Base-by-base conservation (phyloP, 1,140 invertebrate genomes). In the Drosophila auraria region DNA sequence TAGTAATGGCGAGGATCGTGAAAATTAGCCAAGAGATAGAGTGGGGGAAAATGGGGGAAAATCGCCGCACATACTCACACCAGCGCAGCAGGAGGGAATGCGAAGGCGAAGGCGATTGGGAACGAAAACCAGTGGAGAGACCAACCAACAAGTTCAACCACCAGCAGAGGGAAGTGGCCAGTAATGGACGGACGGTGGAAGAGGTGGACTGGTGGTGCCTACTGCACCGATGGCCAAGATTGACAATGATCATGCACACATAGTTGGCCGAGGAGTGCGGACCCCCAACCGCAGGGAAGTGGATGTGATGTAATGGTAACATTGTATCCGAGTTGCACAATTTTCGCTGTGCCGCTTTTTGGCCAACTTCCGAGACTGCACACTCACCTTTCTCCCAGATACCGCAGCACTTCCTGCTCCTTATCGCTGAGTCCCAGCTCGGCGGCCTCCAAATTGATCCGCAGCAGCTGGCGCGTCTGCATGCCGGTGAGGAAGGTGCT, bases 401-500 rank as follows among this genome's bases (percentile, higher is more conserved):
- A 94, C 47, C 93, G 73, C 15, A 96, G 91, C 11, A 96, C 80
- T 81, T 93, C 78, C 82, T 94, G 93, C 93, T 97, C 96, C 68
- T 94, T 93, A 2, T 94, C 93, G 5, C 83, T 95, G 25, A 97
- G 93, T 2, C 96, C 96, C 57, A 95, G 92, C 8, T 93, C 92
- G 11, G 94, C 72, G 2, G 95, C 94, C 44, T 95, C 93, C 36
- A 97, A 74, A 87, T 96, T 97, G 23, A 93, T 94, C 4, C 94
- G 68, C n/a, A 97, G 84, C 65, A 96, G 92, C 7, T 94, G 82
- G 4, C 92, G 89, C 74, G 93, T 96, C 91, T 95, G 95, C 93
- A 97, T 96, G 30, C 97, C 97, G 65, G 96, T 94, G 9, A 97
- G 86, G 89, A 96, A 95, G 1, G 95, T 96, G 59, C 94, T 91